phyloP scores from a whole-genome alignment of 1,140 invertebrate genomes.

The Heliconius eleuchia region DNA sequence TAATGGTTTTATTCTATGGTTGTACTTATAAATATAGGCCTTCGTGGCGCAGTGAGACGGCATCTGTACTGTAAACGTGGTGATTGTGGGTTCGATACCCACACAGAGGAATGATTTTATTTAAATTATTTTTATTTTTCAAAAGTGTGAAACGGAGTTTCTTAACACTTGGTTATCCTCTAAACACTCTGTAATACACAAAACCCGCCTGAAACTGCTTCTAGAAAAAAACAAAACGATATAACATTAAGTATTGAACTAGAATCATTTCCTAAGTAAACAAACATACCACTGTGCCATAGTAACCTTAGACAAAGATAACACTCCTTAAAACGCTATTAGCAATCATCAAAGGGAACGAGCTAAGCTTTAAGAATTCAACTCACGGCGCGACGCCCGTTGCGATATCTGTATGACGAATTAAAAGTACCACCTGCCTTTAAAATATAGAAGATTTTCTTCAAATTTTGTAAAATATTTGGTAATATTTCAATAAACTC shows the following conservation, averaged over 20 bases:
- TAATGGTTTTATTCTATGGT: too few relatives aligned
- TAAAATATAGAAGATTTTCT: not conserved
- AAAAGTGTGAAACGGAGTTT: too few relatives aligned
- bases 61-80: too few relatives aligned
- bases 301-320: not conserved
- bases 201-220: too few relatives aligned
- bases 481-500: not conserved
- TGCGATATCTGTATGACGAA: conserved; percentile 4
- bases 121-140: too few relatives aligned
- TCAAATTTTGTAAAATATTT: not conserved
- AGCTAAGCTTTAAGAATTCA: not conserved
- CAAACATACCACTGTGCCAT: not conserved
- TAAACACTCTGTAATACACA: too few relatives aligned
- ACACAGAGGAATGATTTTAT: too few relatives aligned
- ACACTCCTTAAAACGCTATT: conserved; percentile 5
- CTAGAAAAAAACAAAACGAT: not conserved
- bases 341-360: conserved; percentile 4
- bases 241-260: not conserved
- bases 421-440: conserved; percentile 2
- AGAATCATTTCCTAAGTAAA: not conserved
- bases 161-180: too few relatives aligned
- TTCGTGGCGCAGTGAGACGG: too few relatives aligned
- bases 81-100: too few relatives aligned
- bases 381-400: not conserved
- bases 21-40: too few relatives aligned